phyloP scores from a whole-genome alignment of 2,888 invertebrate species.

The Eucera pruinosa region DNA sequence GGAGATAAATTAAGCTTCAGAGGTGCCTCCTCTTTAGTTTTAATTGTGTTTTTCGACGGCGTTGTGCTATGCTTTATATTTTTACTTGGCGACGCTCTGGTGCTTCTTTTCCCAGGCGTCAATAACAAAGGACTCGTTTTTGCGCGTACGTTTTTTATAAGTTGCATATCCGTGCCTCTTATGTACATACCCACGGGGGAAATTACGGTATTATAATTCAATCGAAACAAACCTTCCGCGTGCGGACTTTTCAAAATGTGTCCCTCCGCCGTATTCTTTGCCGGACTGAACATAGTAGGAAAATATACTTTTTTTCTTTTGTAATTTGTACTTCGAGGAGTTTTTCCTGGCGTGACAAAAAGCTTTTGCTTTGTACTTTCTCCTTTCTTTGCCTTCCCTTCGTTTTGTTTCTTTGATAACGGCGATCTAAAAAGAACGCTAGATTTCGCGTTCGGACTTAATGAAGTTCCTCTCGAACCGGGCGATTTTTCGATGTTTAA shows the following conservation, averaged over 20 bases:
- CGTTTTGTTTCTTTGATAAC: background rate
- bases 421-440: conserved; percentile 5
- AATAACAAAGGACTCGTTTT: conserved; percentile 41
- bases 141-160: conserved; percentile 73
- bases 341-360: conserved; percentile 76
- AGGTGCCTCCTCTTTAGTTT: background rate
- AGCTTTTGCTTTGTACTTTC: conserved; percentile 37
- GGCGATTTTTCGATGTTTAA: background rate
- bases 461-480: background rate
- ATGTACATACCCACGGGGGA: conserved; percentile 80
- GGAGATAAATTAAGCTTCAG: conserved; percentile 39
- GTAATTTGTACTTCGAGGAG: conserved; percentile 13
- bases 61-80: conserved; percentile 8
- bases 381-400: background rate
- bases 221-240: conserved; percentile 59
- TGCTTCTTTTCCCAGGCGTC: conserved; percentile 24
- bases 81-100: background rate
- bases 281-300: conserved; percentile 16
- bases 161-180: conserved; percentile 72
- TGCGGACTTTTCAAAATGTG: conserved; percentile 62
- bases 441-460: conserved; percentile 11
- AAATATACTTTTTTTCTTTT: conserved; percentile 68
- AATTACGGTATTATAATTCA: conserved; percentile 71
- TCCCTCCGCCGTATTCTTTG: conserved; percentile 10
- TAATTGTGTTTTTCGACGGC: background rate